Base-by-base conservation (phyloP, 2,888 invertebrate species). In the Aphodius sticticus region DNA sequence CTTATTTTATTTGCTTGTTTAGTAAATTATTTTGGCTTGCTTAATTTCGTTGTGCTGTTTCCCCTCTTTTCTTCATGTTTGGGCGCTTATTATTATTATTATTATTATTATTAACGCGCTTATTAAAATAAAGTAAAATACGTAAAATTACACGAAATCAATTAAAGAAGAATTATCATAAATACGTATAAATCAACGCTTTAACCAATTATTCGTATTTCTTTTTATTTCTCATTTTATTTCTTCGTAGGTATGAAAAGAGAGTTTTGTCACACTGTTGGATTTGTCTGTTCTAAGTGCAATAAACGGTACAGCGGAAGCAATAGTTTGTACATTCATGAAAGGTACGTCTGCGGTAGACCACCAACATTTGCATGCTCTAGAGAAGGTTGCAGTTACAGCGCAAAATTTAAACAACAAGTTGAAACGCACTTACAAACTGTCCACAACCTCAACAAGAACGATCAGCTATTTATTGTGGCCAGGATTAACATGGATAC, bases 201-300 rank as follows among this genome's bases (percentile, higher is more conserved):
- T 12, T 53, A 53, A 53, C 26, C 3, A n/a, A n/a, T 26, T 26
- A 3, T 26, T 26, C 26, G 26, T 26, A 26, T 26, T 26, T 26
- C 2, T 26, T 26, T 26, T 26, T 26, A 26, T 26, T 26, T 26
- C 26, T 26, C 3, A 26, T 53, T 53, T 53, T 26, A 26, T 26
- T 53, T 53, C 53, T 53, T 53, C 12, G 53, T 53, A 53, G 53
- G 53, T 12, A 53, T 53, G 12, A 9, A 9, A 53, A 12, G 53
- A 53, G 9, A 53, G 53, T 53, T 12, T 12, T 53, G 53, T 26
- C 26, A 26, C 26, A 26, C 26, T 26, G 26, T 1, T 53, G 53
- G 9, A 53, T 53, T 53, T 12, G 53, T 53, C 7, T 91, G 91
- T 81, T 79, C 82, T 26, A 84, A 82, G 79, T 85, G 84, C 75